Evolutionary conservation across 1,140 invertebrate species (phyloP), one percentile per base, ranked within the genome.

Genomic region (Aricia agestis): DNA sequence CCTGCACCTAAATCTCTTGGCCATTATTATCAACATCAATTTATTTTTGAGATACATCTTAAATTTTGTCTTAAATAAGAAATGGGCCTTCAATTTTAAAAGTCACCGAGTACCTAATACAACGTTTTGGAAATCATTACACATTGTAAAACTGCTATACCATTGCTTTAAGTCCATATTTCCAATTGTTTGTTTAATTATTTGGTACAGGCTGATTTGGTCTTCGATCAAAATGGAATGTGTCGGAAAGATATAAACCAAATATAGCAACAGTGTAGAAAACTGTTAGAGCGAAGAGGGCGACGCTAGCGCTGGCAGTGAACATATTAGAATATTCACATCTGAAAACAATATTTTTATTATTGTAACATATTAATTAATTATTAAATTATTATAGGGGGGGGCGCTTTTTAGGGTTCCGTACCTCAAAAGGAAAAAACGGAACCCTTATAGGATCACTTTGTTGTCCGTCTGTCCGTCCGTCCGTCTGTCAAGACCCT

Each of bases 321-420:
- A 91, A 91, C 85, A 91, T 85, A 74, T 89, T 90, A 6, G 87
- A 90, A 77, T 91, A 91, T 72, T 91, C 87, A 78, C 87, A 91
- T 66, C 89, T 91, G 82, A 67, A 63, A 69, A 66, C 67, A 42
- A 31, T 4, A 52, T 61, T 63, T 36, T 68, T 52, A 52, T 70
- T n/a, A 59, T 59, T 59, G 9, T 18, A 6, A 59, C 15, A 15
- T 13, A 58, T n/a, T 58, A 11, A 11, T 15, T 13, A 58, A 58
- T 58, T 6, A 58, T 58, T 58, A n/a, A 7, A 58, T 58, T 58
- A n/a, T 13, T 15, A 58, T 13, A 58, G 57, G 17, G 57, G 6
- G 25, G 25, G 1, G 25, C 25, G 0, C 25, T 25, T 25, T 25
- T 25, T 25, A 25, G 25, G n/a, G n/a, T n/a, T n/a, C n/a, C n/a